A percentile compares a stretch with the other conserved stretches of the same genome.
Conservation (phyloP, 2,797 vertebrate species). For the Nannoperca obscura region DNA sequence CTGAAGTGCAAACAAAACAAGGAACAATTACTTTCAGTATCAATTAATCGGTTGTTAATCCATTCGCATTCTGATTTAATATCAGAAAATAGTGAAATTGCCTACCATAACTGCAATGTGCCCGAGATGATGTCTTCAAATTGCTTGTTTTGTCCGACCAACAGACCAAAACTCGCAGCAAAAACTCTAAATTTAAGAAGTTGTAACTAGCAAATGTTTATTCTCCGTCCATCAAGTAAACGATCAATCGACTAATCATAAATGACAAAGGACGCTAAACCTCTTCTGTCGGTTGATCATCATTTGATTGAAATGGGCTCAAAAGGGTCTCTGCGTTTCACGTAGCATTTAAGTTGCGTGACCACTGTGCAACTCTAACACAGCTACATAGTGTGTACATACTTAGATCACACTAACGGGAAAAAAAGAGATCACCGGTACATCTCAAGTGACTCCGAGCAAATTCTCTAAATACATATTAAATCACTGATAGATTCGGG, state of each 20-base stretch:
- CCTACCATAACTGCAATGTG: not conserved
- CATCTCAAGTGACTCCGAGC: conserved; percentile 39
- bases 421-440: conserved; percentile 48
- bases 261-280: not conserved
- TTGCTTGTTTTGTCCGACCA: not conserved
- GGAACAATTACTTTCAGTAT: not conserved
- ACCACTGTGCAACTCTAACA: not conserved
- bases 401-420: conserved; percentile 28
- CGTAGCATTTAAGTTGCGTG: not conserved
- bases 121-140: not conserved
- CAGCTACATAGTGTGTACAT: conserved; percentile 1
- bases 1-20: not conserved
- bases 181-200: not conserved
- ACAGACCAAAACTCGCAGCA: not conserved
- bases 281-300: not conserved
- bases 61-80: not conserved
- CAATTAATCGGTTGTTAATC: not conserved
- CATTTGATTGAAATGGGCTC: not conserved
- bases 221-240: not conserved
- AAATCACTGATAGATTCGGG: conserved; percentile 45
- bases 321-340: not conserved
- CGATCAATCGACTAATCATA: not conserved
- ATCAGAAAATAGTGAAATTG: not conserved
- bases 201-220: not conserved
- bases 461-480: conserved; percentile 48